phyloP scores from a whole-genome alignment of 2,797 vertebrate species.

The Huso huso region DNA sequence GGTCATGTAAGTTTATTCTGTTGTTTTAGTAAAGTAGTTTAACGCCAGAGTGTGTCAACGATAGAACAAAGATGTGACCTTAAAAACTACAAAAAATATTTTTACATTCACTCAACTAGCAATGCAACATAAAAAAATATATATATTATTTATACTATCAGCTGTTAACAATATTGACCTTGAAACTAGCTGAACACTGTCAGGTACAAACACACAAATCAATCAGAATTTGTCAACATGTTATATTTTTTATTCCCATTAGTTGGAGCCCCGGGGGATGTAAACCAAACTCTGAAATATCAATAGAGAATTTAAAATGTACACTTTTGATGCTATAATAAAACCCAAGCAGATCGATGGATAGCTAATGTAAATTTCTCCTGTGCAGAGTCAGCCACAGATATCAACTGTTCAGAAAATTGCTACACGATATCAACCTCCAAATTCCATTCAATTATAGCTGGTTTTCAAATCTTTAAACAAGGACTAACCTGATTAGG shows the following conservation, averaged over 20 bases:
- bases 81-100: no score
- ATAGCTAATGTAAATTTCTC: slow-evolving; percentile 48
- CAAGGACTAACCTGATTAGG: slow-evolving; percentile 22
- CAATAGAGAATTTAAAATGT: neutral
- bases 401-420: slow-evolving; percentile 19
- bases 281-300: neutral
- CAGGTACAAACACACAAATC: slow-evolving; percentile 1
- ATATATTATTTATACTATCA: no score
- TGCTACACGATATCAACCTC: neutral
- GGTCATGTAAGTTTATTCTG: no score
- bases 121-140: no score
- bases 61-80: no score
- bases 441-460: slow-evolving; percentile 19
- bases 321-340: slow-evolving; percentile 31
- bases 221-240: neutral
- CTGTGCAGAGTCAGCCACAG: slow-evolving; percentile 20
- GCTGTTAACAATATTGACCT: no score
- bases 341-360: slow-evolving; percentile 41
- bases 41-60: no score
- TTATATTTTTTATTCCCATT: no score
- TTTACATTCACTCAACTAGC: no score
- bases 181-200: neutral
- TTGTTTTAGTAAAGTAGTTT: no score
- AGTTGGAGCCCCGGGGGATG: no score
- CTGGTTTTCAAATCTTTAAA: slow-evolving; percentile 30